These are phyloP conservation scores for Eremobia ochroleuca DNA, from an alignment of 2,888 invertebrate species.

Conservation along the genomic window DNA sequence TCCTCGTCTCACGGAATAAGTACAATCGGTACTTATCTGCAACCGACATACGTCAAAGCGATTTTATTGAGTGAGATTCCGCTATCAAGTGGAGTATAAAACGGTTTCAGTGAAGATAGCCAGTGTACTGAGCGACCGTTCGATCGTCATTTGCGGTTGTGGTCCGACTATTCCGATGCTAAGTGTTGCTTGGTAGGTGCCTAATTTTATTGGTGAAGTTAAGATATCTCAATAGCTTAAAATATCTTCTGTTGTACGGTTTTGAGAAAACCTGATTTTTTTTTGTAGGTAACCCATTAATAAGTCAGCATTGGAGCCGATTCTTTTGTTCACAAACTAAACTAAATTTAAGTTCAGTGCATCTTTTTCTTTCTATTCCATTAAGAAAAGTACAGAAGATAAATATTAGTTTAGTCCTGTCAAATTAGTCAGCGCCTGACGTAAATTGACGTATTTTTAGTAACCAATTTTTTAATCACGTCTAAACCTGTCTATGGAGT, in stretches of 20 bases:
- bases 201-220: constrained; percentile 42
- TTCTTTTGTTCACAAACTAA: too few species aligned
- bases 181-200: constrained; percentile 18
- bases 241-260: background rate
- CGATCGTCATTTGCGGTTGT: constrained; percentile 49
- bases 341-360: too few species aligned
- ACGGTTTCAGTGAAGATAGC: constrained; percentile 20
- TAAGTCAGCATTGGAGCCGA: too few species aligned
- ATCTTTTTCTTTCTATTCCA: too few species aligned
- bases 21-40: constrained; percentile 42
- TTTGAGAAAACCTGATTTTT: background rate
- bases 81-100: constrained; percentile 50
- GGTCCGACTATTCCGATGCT: constrained; percentile 24
- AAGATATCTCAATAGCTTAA: constrained; percentile 23
- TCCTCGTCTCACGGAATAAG: constrained; percentile 10
- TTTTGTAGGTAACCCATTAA: background rate
- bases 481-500: too few species aligned
- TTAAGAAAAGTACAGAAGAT: too few species aligned
- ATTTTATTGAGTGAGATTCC: constrained; percentile 47
- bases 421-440: too few species aligned
- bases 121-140: constrained; percentile 23
- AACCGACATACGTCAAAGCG: constrained; percentile 52
- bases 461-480: too few species aligned
- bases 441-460: too few species aligned
- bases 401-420: too few species aligned